A percentile compares a stretch with the other conserved stretches of the same genome.
Conservation (phyloP, 1,140 invertebrate species). For the Bombus affinis region DNA sequence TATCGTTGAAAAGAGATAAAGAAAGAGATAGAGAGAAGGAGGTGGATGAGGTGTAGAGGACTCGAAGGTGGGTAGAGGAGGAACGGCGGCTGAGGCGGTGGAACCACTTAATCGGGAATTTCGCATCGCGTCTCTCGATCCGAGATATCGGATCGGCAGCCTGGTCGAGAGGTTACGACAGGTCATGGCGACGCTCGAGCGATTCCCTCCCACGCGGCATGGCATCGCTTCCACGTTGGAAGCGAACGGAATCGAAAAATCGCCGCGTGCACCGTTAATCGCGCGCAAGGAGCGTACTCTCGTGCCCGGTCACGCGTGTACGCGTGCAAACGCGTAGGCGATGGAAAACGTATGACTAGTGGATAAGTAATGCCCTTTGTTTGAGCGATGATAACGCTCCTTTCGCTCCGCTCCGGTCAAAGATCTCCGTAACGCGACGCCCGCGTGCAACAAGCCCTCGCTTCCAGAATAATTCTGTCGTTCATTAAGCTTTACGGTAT, state of each 20-base stretch:
- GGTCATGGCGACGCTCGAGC: slow-evolving; percentile 66
- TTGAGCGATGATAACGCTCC: slow-evolving; percentile 34
- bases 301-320: slow-evolving; percentile 58
- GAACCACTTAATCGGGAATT: slow-evolving; percentile 72
- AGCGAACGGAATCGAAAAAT: slow-evolving; percentile 63
- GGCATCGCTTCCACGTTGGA: background rate
- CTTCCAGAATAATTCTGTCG: background rate
- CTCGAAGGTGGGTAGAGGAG: background rate
- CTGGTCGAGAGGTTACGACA: slow-evolving; percentile 62
- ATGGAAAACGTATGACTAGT: slow-evolving; percentile 48
- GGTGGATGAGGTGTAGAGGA: too few species aligned
- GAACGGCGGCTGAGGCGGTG: slow-evolving; percentile 38
- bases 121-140: slow-evolving; percentile 72
- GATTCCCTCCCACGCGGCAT: slow-evolving; percentile 61
- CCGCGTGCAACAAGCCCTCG: background rate
- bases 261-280: slow-evolving; percentile 62
- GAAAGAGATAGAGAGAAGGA: background rate
- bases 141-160: slow-evolving; percentile 68
- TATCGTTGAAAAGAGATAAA: background rate
- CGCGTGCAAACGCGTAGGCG: slow-evolving; percentile 58
- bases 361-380: slow-evolving; percentile 65
- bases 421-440: too few species aligned
- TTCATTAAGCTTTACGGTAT: slow-evolving; percentile 18
- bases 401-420: too few species aligned
- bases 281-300: slow-evolving; percentile 46